A percentile compares a stretch with the other conserved stretches of the same genome.
Conservation (phyloP, 2,797 vertebrate genomes). For the Synanceia verrucosa region DNA sequence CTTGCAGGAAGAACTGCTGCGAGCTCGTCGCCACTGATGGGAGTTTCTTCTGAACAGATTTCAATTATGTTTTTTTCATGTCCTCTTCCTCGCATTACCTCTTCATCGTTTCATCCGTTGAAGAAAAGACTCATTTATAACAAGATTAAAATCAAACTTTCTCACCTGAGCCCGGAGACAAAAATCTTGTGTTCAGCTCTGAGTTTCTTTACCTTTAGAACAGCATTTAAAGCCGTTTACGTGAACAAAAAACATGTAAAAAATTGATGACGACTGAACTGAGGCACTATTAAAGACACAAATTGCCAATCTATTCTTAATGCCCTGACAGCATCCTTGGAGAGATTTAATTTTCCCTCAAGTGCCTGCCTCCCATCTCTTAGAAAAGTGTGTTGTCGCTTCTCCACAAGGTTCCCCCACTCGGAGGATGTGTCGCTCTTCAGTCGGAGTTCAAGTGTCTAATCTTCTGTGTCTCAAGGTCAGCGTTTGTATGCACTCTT, state of each 20-base stretch:
- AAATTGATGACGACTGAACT: constrained; percentile 26
- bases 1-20: neutral
- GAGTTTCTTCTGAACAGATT: constrained; percentile 47
- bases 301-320: constrained; percentile 65
- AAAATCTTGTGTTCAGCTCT: constrained; percentile 8
- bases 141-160: constrained; percentile 39
- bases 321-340: constrained; percentile 71
- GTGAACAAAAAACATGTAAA: constrained; percentile 56
- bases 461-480: constrained; percentile 75
- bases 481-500: constrained; percentile 61
- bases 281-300: constrained; percentile 58
- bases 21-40: constrained; percentile 8
- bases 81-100: neutral
- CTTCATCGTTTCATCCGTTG: constrained; percentile 13
- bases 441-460: constrained; percentile 72
- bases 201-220: constrained; percentile 31
- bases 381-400: constrained; percentile 66
- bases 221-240: constrained; percentile 23
- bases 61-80: constrained; percentile 27
- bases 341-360: constrained; percentile 79
- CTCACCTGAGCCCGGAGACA: neutral
- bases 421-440: constrained; percentile 65
- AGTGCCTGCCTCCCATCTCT: constrained; percentile 71
- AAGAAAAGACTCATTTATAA: constrained; percentile 6
- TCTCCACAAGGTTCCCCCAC: constrained; percentile 70